phyloP scores from a whole-genome alignment of 1,140 invertebrate species.

The Dreissena rostriformis region DNA sequence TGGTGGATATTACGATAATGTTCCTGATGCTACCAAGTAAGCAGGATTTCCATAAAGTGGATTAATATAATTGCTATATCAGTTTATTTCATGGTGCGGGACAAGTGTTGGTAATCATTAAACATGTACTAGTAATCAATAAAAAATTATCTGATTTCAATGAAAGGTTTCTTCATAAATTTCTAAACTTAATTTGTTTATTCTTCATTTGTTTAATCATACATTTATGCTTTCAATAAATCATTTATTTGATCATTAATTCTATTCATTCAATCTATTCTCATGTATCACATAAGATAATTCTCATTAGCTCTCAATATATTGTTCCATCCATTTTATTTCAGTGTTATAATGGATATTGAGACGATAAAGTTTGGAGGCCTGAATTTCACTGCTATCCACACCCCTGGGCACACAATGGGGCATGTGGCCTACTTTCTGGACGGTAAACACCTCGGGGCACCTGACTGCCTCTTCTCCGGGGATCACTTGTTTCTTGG shows the following conservation, averaged over 20 bases:
- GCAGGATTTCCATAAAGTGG: neutral
- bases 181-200: neutral
- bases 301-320: too few species aligned
- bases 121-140: too few species aligned
- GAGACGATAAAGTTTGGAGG: conserved; percentile 62
- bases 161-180: too few species aligned
- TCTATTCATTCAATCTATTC: neutral
- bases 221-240: neutral
- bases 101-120: too few species aligned
- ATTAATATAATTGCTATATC: too few species aligned
- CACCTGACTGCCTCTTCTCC: conserved; percentile 67
- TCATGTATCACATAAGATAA: too few species aligned
- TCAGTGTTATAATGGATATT: conserved; percentile 61
- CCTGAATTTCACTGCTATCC: conserved; percentile 64
- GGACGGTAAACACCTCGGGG: conserved; percentile 60
- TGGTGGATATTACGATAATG: conserved; percentile 71
- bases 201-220: neutral
- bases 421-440: conserved; percentile 70
- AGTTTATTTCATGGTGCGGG: too few species aligned
- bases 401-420: conserved; percentile 73
- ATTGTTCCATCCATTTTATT: conserved; percentile 33
- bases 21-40: conserved; percentile 71
- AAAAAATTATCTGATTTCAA: too few species aligned
- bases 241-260: neutral
- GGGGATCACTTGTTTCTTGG: conserved; percentile 72